phyloP scores from a whole-genome alignment of 2,113 vertebrate genomes.

The Pelecanoides urinatrix region DNA sequence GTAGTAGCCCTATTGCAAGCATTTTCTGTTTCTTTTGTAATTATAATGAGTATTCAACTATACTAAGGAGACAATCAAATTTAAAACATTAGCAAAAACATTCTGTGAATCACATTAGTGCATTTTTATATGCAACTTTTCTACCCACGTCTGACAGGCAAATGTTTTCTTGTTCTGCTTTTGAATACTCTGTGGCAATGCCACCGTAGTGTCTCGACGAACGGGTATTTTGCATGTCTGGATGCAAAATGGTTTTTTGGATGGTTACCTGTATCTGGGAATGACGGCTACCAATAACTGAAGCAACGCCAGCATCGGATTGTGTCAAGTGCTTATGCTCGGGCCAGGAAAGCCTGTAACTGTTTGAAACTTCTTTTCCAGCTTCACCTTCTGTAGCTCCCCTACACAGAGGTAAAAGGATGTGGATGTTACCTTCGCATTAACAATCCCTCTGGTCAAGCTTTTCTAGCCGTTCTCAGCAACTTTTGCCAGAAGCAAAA shows the following conservation, averaged over 20 bases:
- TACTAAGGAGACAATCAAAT: not conserved
- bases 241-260: not conserved
- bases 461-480: not conserved
- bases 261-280: constrained; percentile 52
- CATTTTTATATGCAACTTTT: not conserved
- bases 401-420: constrained; percentile 55
- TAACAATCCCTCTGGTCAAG: not conserved
- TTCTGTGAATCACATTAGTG: not conserved
- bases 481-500: not conserved
- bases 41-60: not conserved
- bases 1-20: not conserved
- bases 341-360: constrained; percentile 72
- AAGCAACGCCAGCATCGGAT: constrained; percentile 67
- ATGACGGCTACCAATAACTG: constrained; percentile 71
- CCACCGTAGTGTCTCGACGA: fast-evolving
- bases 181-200: not conserved
- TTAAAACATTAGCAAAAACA: not conserved
- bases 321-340: constrained; percentile 80
- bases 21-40: not conserved
- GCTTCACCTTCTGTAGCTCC: constrained; percentile 72
- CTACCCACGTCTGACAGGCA: fast-evolving
- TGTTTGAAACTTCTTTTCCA: constrained; percentile 66
- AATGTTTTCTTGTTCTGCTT: not conserved
- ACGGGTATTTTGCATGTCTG: fast-evolving
- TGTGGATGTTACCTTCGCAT: fast-evolving